Conservation (phyloP, 2,888 invertebrate species). For the Melinaea marsaeus region DNA sequence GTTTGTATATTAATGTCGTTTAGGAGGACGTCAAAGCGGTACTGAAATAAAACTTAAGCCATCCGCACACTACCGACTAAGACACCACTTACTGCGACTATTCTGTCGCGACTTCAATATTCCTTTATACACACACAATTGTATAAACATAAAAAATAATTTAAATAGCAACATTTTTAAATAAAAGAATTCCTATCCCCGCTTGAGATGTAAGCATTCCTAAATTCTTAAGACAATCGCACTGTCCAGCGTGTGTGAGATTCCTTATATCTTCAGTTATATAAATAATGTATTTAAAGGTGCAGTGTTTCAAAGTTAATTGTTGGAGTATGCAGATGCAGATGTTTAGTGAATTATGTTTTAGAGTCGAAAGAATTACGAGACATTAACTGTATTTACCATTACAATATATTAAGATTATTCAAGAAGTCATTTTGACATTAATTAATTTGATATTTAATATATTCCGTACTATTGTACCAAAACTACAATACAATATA, state of each 20-base stretch:
- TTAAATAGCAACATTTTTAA: too few relatives aligned
- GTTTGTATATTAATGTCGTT: slow-evolving; percentile 73
- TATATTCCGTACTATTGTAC: not conserved
- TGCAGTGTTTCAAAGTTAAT: slow-evolving; percentile 67
- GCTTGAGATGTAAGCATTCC: not conserved
- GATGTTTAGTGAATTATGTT: slow-evolving; percentile 69
- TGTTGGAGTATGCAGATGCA: slow-evolving; percentile 69
- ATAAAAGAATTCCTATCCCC: too few relatives aligned
- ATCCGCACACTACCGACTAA: slow-evolving; percentile 43
- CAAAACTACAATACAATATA: too few relatives aligned
- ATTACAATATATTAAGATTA: slow-evolving; percentile 40
- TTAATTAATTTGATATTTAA: slow-evolving; percentile 29
- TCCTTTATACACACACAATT: too few relatives aligned
- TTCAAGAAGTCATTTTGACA: slow-evolving; percentile 11
- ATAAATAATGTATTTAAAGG: slow-evolving; percentile 67
- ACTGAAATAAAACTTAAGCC: slow-evolving; percentile 61
- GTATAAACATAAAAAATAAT: too few relatives aligned
- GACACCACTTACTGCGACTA: not conserved
- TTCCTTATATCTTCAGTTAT: slow-evolving; percentile 40
- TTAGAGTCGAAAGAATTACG: slow-evolving; percentile 66
- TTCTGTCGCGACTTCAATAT: too few relatives aligned
- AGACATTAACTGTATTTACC: slow-evolving; percentile 53
- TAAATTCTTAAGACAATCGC: slow-evolving; percentile 12
- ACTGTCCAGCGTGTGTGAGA: slow-evolving; percentile 33
- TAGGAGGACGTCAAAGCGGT: slow-evolving; percentile 71